Percentiles rank a stretch among this genome's conserved stretches.
These are phyloP conservation scores for Tauraco erythrolophus DNA, from an alignment of 2,113 vertebrate genomes.

Conservation along the genomic window DNA sequence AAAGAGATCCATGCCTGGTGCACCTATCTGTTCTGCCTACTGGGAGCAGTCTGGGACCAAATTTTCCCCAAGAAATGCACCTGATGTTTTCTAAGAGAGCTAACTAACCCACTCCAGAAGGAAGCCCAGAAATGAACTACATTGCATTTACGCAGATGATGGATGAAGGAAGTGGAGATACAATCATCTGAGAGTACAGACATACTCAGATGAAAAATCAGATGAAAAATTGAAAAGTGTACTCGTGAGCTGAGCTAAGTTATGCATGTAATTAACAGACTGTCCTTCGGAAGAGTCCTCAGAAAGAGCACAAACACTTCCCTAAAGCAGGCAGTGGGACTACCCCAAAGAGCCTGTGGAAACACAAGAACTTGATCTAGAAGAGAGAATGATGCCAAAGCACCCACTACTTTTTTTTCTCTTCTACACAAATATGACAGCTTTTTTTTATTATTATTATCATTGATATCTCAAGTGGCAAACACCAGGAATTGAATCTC, in stretches of 20 bases:
- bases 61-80: not conserved
- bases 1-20: not conserved
- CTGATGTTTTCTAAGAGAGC: not conserved
- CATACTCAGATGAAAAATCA: not conserved
- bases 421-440: not conserved
- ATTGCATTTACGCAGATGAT: rapidly evolving
- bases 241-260: not conserved
- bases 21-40: not conserved
- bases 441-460: not conserved
- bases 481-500: not conserved
- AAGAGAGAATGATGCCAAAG: not conserved
- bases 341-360: not conserved
- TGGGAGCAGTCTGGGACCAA: not conserved
- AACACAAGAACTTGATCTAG: not conserved
- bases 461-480: not conserved
- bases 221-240: not conserved
- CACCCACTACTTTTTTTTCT: not conserved
- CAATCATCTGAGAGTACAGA: not conserved
- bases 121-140: not conserved
- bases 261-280: not conserved
- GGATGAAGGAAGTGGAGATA: not conserved
- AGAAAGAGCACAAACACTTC: not conserved
- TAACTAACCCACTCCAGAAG: not conserved
- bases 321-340: not conserved
- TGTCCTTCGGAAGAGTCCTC: not conserved